Base-by-base conservation (phyloP, 2,113 vertebrate genomes). In the Lampris megalopsis region DNA sequence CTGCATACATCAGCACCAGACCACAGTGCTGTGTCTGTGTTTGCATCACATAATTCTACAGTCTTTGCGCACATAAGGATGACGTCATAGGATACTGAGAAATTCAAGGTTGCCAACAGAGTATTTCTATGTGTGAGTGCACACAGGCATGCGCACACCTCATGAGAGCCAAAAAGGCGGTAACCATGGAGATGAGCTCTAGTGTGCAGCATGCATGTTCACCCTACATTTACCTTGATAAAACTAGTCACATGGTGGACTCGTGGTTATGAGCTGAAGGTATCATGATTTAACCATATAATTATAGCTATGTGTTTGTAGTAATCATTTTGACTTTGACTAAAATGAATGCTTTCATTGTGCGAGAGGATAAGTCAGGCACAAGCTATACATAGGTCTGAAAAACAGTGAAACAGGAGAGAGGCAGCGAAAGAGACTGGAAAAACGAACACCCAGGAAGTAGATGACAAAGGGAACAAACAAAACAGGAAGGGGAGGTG, bases 131-230 rank as follows among this genome's bases (percentile, higher is more conserved):
- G 54, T 36, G 60, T 40, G 36, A 10, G 48, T 63, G 24, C 40
- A 35, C 9, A 7, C 13, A 49, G 41, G 13, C 47, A 24, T 24
- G 24, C 8, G 8, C 6, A 52, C 2, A 38, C 63, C 61, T 58
- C 60, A 56, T 80, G 58, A 83, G n/a, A 3, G 68, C 71, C 82
- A 81, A 89, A 24, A 86, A 80, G 74, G 74, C 71, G 85, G 92
- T 94, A 91, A 76, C 92, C 89, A 91, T 90, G 89, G 94, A 84
- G 82, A 94, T 90, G 68, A 41, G 73, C 73, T 69, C 76, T 72
- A 74, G 79, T 82, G 84, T 82, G 78, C 67, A 45, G 77, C 13
- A 63, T 75, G 79, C 37, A 63, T 79, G 87, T 80, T 84, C 78
- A 68, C 56, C 83, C 70, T 68, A 49, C 66, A 56, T 81, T 88